Evolutionary conservation across 2,113 vertebrate species (phyloP).

Genomic region (Pongo abelii): DNA sequence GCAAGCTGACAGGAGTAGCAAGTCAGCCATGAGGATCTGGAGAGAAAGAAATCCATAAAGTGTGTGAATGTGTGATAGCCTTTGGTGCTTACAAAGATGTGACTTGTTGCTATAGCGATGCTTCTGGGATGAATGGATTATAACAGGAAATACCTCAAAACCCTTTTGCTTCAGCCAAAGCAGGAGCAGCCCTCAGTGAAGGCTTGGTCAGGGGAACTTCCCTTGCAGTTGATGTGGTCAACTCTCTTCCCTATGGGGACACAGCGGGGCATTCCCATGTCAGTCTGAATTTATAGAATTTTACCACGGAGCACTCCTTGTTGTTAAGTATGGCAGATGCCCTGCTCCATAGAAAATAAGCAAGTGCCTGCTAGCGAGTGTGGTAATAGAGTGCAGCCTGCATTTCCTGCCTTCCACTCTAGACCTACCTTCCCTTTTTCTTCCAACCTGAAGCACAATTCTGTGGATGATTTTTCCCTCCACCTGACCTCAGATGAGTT

Average conservation of each 20-base stretch:
- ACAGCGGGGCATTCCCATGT: not conserved
- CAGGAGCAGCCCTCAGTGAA: not conserved
- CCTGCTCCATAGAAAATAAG: not conserved
- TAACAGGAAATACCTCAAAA: not conserved
- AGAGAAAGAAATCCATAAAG: not conserved
- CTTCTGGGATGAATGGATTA: not conserved
- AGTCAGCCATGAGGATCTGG: not conserved
- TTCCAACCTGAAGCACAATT: not conserved
- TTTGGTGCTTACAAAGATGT: not conserved
- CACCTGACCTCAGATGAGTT: slow-evolving; percentile 59
- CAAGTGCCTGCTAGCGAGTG: not conserved
- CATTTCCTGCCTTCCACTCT: not conserved
- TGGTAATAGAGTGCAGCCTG: not conserved
- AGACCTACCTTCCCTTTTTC: not conserved
- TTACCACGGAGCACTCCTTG: not conserved
- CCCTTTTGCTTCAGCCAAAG: not conserved
- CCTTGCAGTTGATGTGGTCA: not conserved
- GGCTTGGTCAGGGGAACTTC: not conserved
- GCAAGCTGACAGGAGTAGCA: not conserved
- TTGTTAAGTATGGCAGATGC: not conserved
- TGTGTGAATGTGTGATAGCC: not conserved
- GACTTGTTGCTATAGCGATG: not conserved
- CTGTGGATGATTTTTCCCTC: slow-evolving; percentile 49
- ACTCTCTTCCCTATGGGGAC: not conserved
- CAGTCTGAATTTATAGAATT: not conserved